Conservation (phyloP, 2,888 invertebrate genomes). For the Eurois occulta region DNA sequence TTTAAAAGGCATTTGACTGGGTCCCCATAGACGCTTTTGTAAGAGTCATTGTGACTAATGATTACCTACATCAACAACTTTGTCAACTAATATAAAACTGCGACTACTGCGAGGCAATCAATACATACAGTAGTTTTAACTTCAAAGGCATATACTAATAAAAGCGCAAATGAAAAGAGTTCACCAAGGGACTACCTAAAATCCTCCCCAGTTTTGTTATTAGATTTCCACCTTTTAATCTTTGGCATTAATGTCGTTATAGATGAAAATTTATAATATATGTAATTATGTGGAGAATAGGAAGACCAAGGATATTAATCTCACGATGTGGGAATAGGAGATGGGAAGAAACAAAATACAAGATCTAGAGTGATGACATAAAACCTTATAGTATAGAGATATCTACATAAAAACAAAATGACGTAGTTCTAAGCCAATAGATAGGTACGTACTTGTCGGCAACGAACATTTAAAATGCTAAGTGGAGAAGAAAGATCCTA, state of each 20-base stretch:
- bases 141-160: not conserved
- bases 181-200: conserved; percentile 12
- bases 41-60: not conserved
- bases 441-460: not conserved
- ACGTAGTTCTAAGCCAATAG: not conserved
- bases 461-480: not conserved
- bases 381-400: not conserved
- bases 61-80: not conserved
- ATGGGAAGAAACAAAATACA: not conserved
- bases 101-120: not conserved
- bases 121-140: not conserved
- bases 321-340: conserved; percentile 6
- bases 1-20: conserved; percentile 24
- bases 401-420: not conserved
- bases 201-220: not conserved
- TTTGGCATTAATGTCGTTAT: not conserved
- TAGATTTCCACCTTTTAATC: not conserved
- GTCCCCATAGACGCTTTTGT: conserved; percentile 1
- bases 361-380: not conserved
- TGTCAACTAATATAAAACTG: not conserved
- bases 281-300: not conserved
- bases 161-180: not conserved
- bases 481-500: not conserved
- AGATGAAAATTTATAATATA: not conserved
- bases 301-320: not conserved